Conservation (phyloP, 2,797 vertebrate species). For the Tapera naevia region DNA sequence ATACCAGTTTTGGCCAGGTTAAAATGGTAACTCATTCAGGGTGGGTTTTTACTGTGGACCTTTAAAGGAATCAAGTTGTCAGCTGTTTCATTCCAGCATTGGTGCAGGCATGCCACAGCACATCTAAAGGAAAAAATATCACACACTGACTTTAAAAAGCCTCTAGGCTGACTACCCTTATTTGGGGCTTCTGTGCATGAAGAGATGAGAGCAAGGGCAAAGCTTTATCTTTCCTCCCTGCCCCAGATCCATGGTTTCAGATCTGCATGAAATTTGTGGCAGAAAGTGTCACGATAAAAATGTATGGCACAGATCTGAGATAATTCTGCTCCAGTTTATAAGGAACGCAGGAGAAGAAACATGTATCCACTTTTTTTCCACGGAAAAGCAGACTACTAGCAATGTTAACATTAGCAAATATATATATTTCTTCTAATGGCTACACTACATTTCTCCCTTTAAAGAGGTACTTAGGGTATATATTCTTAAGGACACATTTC, state of each 20-base stretch:
- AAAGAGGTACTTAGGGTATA: neutral
- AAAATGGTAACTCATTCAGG: neutral
- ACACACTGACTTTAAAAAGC: neutral
- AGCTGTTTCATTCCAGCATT: neutral
- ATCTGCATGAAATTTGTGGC: neutral
- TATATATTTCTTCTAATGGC: neutral
- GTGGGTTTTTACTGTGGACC: neutral
- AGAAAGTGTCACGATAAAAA: neutral
- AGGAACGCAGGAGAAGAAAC: neutral
- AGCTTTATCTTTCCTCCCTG: neutral
- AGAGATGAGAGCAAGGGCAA: neutral
- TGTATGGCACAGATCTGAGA: neutral
- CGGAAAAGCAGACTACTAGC: neutral
- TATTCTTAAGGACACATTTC: neutral
- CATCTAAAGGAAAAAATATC: neutral
- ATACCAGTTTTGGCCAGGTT: neutral
- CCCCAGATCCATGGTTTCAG: neutral
- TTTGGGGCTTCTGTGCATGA: neutral
- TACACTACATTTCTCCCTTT: neutral
- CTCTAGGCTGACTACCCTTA: neutral
- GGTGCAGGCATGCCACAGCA: accelerated
- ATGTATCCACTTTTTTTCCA: accelerated
- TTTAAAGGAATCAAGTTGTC: neutral
- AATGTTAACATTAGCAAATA: neutral
- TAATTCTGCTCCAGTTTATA: neutral